phyloP scores from a whole-genome alignment of 2,797 vertebrate genomes.

The Peromyscus nudipes region DNA sequence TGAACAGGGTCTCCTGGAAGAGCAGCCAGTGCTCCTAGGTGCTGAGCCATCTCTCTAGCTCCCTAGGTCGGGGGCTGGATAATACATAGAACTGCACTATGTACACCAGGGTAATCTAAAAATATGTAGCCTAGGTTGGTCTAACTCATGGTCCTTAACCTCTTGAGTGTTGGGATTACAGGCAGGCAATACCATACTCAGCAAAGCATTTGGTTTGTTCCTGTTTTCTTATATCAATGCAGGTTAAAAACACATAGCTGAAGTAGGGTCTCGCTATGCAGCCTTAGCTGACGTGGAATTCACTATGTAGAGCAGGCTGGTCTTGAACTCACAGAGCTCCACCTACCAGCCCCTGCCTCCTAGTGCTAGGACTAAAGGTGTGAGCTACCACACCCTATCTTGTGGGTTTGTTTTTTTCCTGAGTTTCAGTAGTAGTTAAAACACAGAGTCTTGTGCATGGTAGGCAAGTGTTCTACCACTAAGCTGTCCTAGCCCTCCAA shows the following conservation, averaged over 20 bases:
- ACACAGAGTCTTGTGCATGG: too few species aligned
- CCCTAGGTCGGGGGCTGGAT: not conserved
- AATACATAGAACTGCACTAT: not conserved
- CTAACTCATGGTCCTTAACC: not conserved
- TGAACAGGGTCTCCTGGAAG: not conserved
- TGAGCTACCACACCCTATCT: not conserved
- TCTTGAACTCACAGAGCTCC: not conserved
- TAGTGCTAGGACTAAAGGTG: not conserved
- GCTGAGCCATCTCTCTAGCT: not conserved
- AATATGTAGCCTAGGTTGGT: not conserved
- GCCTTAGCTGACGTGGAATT: not conserved
- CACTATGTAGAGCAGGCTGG: not conserved
- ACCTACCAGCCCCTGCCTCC: not conserved
- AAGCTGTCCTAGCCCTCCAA: not conserved
- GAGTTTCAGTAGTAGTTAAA: slow-evolving; percentile 17
- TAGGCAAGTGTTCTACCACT: not conserved
- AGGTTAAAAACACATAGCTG: too few species aligned
- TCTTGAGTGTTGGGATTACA: not conserved
- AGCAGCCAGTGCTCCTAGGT: not conserved
- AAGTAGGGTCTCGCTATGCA: not conserved
- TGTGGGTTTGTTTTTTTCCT: not conserved
- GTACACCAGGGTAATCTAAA: not conserved
- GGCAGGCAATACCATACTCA: not conserved
- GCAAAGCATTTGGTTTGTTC: not conserved
- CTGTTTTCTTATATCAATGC: not conserved